Evolutionary conservation across 2,888 invertebrate genomes (phyloP), one percentile per base, ranked within the genome.

Genomic region (Conus canariensis): DNA sequence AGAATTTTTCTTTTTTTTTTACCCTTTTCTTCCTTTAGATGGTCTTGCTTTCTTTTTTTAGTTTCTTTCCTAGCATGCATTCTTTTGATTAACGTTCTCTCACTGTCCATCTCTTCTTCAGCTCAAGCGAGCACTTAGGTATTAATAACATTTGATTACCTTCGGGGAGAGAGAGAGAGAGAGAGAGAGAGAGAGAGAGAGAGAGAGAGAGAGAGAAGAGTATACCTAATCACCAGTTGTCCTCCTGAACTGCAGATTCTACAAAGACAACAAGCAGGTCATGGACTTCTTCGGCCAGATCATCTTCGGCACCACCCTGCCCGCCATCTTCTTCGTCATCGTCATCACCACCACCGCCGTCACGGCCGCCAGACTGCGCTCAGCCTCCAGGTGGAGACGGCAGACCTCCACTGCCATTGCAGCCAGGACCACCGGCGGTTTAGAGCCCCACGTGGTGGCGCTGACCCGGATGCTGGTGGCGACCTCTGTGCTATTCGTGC

Each of bases 391-490:
- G 1, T 70, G 70, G 70, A 16, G 70, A 22, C 70, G 14, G 70
- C 70, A 70, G 22, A 8, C 22, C 70, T 70, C 70, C 22, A 22
- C 22, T 2, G 14, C 16, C 70, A 22, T 8, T 16, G 64, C 64
- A 16, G 22, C 22, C 19, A 16, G 4, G 22, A 16, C 12, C 3
- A 70, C 70, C 70, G 22, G 70, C 7, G 70, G 70, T 7, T 70
- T 70, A 2, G 70, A 70, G 1, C 70, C 16, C 3, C 70, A 70
- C 22, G 10, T 30, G 87, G 58, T 58, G 58, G 87, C 87, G n/a
- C 58, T 87, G 58, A 87, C 87, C 74, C 70, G 56, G 22, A 87
- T 74, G 87, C 12, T 87, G 74, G 56, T 87, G 6, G 87, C 87
- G n/a, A 86, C 86, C 60, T 86, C 86, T 4, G 67, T 86, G 67